Conservation (phyloP, 2,113 vertebrate species). For the Maccullochella peelii region DNA sequence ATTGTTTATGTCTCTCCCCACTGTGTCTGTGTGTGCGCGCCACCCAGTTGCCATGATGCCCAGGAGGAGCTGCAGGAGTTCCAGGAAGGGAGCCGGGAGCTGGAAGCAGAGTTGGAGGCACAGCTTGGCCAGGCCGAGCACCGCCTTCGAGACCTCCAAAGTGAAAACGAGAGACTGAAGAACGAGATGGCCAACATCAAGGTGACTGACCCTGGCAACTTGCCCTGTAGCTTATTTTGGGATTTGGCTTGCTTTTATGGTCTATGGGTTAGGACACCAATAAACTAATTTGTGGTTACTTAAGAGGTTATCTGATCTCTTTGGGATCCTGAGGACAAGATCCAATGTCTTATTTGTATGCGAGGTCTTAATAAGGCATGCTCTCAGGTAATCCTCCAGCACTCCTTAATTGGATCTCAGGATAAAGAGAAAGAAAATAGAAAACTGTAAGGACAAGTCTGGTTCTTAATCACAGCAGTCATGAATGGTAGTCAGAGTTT, state of each 20-base stretch:
- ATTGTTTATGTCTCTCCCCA: slow-evolving; percentile 17
- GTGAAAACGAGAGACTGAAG: slow-evolving; percentile 96
- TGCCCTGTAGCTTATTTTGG: background rate
- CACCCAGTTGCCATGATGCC: slow-evolving; percentile 92
- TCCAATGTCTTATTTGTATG: slow-evolving; percentile 30
- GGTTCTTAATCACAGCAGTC: slow-evolving; percentile 14
- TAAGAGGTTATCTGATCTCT: slow-evolving; percentile 49
- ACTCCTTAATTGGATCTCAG: slow-evolving; percentile 70
- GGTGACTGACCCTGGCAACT: slow-evolving; percentile 77
- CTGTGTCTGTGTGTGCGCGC: slow-evolving; percentile 12
- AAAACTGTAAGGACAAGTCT: slow-evolving; percentile 26
- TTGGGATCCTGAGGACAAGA: slow-evolving; percentile 18
- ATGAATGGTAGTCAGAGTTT: background rate
- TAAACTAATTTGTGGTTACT: slow-evolving; percentile 31
- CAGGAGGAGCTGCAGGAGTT: slow-evolving; percentile 98
- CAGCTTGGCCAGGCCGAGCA: slow-evolving; percentile 95
- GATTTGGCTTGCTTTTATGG: background rate
- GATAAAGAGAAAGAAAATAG: slow-evolving; percentile 73
- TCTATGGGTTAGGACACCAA: background rate
- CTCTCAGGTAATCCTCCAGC: slow-evolving; percentile 60
- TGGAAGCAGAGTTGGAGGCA: slow-evolving; percentile 97
- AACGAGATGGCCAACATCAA: slow-evolving; percentile 93
- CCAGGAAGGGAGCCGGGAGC: slow-evolving; percentile 96
- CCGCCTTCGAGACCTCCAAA: slow-evolving; percentile 93
- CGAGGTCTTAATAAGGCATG: slow-evolving; percentile 26